phyloP scores from a whole-genome alignment of 2,113 vertebrate genomes.

The Carollia perspicillata region DNA sequence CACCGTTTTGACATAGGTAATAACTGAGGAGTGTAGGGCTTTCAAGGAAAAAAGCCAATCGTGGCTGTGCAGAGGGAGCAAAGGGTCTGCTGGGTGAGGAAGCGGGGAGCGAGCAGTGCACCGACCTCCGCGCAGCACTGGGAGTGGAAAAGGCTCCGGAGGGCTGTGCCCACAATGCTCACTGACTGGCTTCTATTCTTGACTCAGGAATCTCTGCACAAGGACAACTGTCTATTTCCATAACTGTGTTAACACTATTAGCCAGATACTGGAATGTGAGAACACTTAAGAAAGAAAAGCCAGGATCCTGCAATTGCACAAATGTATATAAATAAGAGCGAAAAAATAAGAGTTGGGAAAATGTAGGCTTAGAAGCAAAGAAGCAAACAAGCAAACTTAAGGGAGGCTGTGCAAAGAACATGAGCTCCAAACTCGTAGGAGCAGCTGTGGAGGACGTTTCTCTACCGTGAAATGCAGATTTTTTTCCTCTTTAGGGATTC shows the following conservation, averaged over 20 bases:
- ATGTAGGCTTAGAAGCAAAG: neutral
- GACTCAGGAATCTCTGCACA: neutral
- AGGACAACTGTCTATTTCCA: neutral
- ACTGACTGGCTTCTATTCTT: neutral
- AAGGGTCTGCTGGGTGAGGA: neutral
- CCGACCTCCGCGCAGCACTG: neutral
- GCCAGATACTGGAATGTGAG: constrained; percentile 34
- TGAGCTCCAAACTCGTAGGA: neutral
- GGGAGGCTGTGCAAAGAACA: neutral
- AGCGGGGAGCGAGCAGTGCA: neutral
- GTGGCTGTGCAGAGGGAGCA: neutral
- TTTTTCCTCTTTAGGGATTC: neutral
- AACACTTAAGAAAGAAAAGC: neutral
- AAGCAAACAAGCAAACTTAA: neutral
- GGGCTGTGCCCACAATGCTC: neutral
- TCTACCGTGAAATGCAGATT: neutral
- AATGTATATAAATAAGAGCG: neutral
- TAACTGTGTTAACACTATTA: neutral
- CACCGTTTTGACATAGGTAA: neutral
- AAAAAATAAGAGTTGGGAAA: neutral
- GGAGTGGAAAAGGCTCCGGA: neutral
- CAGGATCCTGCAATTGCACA: neutral
- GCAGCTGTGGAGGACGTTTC: neutral
- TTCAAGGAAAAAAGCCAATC: neutral
- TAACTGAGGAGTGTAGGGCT: neutral